phyloP scores from a whole-genome alignment of 2,797 vertebrate genomes.

The Sebastes steindachneri region DNA sequence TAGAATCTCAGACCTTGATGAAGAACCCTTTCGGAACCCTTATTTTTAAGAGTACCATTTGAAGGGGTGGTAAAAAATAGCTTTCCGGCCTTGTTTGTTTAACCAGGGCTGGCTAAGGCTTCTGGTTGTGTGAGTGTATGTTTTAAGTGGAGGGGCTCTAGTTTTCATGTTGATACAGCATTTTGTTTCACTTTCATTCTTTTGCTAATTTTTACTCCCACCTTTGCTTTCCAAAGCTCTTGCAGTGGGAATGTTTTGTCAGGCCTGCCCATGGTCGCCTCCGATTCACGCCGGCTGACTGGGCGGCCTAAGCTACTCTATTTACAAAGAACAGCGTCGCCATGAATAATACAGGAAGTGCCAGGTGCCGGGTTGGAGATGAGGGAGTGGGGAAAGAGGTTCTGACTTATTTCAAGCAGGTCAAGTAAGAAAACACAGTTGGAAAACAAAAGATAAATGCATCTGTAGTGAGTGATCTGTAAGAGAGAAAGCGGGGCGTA shows the following conservation, averaged over 20 bases:
- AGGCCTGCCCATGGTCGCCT: conserved; percentile 28
- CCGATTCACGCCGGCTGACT: conserved; percentile 44
- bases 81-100: conserved; percentile 23
- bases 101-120: background rate
- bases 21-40: background rate
- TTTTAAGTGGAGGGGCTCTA: background rate
- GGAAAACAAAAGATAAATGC: conserved; percentile 34
- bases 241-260: conserved; percentile 53
- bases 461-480: conserved; percentile 30
- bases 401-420: conserved; percentile 18
- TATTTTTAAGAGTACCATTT: background rate
- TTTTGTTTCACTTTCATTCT: conserved; percentile 43
- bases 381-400: conserved; percentile 12
- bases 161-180: conserved; percentile 46
- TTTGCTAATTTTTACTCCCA: conserved; percentile 34
- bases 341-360: conserved; percentile 70
- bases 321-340: conserved; percentile 50
- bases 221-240: conserved; percentile 60
- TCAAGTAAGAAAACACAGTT: conserved; percentile 25
- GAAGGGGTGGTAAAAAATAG: conserved; percentile 1
- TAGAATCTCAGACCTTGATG: background rate
- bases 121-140: background rate
- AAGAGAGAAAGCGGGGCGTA: background rate
- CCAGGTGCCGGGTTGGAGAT: conserved; percentile 36
- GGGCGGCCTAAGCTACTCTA: conserved; percentile 35